Conservation (phyloP, 2,113 vertebrate genomes). For the Pseudopipra pipra region DNA sequence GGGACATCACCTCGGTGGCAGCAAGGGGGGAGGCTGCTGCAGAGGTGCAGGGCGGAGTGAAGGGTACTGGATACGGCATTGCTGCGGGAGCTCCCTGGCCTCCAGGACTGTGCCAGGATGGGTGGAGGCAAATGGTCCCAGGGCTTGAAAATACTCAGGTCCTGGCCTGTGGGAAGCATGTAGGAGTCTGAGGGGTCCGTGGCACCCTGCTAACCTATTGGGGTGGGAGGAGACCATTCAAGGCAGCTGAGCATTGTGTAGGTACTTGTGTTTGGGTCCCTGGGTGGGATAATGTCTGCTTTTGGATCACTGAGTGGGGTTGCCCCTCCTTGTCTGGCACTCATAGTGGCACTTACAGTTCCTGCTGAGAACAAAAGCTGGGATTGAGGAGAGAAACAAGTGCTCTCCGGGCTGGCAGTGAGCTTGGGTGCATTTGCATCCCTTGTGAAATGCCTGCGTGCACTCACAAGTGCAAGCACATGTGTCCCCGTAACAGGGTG, state of each 20-base stretch:
- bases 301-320: background rate
- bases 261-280: background rate
- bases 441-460: background rate
- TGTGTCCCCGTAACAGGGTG: rapidly evolving
- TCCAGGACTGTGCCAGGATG: background rate
- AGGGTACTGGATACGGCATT: rapidly evolving
- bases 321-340: conserved; percentile 7
- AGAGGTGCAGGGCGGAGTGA: background rate
- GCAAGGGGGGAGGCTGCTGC: background rate
- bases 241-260: background rate
- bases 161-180: background rate
- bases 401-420: background rate
- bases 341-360: background rate
- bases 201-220: background rate
- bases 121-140: background rate
- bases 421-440: background rate
- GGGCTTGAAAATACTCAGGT: background rate
- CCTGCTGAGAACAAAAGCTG: conserved; percentile 1
- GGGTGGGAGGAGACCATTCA: background rate
- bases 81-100: background rate
- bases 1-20: background rate
- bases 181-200: background rate
- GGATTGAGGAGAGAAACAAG: background rate
- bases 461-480: background rate
- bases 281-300: background rate